These are phyloP conservation scores for Pleuronectes platessa DNA, from an alignment of 2,113 vertebrate genomes.

Conservation along the genomic window DNA sequence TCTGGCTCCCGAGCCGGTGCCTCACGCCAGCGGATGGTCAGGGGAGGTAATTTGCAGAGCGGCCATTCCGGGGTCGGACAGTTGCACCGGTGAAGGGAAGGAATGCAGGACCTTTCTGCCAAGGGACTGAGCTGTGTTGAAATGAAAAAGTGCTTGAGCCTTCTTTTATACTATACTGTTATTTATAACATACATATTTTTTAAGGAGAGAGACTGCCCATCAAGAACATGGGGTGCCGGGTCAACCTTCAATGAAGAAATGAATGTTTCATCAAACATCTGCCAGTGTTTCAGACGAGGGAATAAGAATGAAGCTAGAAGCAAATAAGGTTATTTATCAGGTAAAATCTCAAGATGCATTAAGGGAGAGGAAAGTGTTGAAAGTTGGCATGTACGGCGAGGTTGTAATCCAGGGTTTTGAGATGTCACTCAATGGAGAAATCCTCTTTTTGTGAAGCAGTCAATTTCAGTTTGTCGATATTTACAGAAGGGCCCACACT, in stretches of 20 bases:
- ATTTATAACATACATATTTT: background rate
- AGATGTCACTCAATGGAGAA: background rate
- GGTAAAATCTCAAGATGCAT: slow-evolving; percentile 23
- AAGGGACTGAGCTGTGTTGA: slow-evolving; percentile 40
- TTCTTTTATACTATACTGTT: slow-evolving; percentile 17
- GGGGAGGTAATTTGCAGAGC: slow-evolving; percentile 62
- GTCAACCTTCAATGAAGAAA: background rate
- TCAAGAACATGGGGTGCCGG: slow-evolving; percentile 7
- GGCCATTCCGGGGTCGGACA: slow-evolving; percentile 49
- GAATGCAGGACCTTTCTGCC: slow-evolving; percentile 32
- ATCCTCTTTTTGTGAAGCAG: background rate
- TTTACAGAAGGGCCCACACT: background rate
- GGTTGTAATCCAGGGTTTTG: background rate
- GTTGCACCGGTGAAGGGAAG: slow-evolving; percentile 47
- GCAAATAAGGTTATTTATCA: slow-evolving; percentile 12
- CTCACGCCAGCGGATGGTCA: slow-evolving; percentile 38
- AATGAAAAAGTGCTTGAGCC: slow-evolving; percentile 31
- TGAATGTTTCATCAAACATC: slow-evolving; percentile 21
- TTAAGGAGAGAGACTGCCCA: slow-evolving; percentile 4
- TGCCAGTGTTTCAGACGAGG: slow-evolving; percentile 7
- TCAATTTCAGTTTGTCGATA: background rate
- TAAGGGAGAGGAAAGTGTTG: slow-evolving; percentile 3
- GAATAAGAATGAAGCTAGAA: background rate
- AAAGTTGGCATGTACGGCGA: background rate
- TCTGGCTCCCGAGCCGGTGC: slow-evolving; percentile 32